phyloP scores from a whole-genome alignment of 2,113 vertebrate genomes.

The Riparia riparia region DNA sequence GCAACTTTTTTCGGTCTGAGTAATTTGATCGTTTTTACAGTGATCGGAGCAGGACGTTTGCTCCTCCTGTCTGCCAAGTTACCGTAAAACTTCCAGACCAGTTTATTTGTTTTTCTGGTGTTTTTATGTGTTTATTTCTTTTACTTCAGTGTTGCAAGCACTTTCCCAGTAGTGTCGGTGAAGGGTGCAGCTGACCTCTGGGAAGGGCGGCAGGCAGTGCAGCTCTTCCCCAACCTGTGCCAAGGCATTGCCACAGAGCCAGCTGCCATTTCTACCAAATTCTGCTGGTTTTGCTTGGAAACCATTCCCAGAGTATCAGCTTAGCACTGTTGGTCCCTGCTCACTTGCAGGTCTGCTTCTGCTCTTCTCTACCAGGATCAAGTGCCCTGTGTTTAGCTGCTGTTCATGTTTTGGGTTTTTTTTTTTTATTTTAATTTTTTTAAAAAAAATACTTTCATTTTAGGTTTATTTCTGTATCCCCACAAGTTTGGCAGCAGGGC shows the following conservation, averaged over 20 bases:
- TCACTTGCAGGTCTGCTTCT: neutral
- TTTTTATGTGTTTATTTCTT: neutral
- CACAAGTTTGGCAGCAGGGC: fast-evolving
- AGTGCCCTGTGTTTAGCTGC: neutral
- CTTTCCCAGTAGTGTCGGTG: neutral
- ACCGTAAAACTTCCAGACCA: neutral
- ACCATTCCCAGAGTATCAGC: neutral
- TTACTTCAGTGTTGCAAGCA: neutral
- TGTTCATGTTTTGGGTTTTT: fast-evolving
- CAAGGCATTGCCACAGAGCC: neutral
- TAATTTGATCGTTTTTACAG: neutral
- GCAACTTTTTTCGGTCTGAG: neutral
- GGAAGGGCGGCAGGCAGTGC: neutral
- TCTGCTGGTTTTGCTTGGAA: neutral
- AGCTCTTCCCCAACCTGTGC: neutral
- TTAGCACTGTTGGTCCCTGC: neutral
- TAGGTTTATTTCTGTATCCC: neutral
- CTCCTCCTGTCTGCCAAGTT: neutral
- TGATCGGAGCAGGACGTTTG: neutral
- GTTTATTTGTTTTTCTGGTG: neutral
- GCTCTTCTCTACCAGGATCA: neutral
- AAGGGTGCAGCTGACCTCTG: neutral
- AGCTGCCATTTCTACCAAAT: neutral
- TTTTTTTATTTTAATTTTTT: neutral
- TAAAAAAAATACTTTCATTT: neutral